Conservation (phyloP, 2,797 vertebrate genomes). For the Girardinus metallicus region DNA sequence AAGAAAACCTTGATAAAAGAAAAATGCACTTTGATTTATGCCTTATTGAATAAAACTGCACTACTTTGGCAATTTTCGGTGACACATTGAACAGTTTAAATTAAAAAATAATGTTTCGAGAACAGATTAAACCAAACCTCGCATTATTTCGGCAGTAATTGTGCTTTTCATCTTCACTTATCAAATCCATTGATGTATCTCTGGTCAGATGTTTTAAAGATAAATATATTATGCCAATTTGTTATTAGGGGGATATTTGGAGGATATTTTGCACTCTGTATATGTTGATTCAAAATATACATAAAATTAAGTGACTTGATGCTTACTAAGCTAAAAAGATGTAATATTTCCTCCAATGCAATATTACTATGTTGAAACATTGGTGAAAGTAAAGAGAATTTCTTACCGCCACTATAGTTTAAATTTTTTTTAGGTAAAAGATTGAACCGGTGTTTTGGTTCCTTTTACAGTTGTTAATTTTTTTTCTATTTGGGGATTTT, state of each 20-base stretch:
- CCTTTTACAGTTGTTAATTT: neutral
- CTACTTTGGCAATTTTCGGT: neutral
- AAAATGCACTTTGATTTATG: conserved; percentile 66
- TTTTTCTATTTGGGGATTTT: neutral
- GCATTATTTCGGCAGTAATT: neutral
- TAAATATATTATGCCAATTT: neutral
- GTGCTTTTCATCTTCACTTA: neutral
- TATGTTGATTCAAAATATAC: neutral
- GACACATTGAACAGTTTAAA: conserved; percentile 3
- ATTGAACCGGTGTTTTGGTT: neutral
- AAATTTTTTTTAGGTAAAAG: neutral
- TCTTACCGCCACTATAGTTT: neutral
- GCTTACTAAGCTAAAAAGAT: neutral
- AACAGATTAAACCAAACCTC: neutral
- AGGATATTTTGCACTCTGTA: too few relatives aligned
- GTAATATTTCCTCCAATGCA: neutral
- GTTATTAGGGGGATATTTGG: too few relatives aligned
- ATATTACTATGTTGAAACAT: neutral
- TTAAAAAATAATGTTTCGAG: neutral
- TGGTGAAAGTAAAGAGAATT: neutral
- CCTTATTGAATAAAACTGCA: conserved; percentile 49
- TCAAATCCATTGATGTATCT: neutral
- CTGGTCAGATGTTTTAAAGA: neutral
- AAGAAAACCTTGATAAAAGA: neutral
- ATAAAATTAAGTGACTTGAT: neutral